Evolutionary conservation across 2,113 vertebrate species (phyloP).

Genomic region (Suncus etruscus): DNA sequence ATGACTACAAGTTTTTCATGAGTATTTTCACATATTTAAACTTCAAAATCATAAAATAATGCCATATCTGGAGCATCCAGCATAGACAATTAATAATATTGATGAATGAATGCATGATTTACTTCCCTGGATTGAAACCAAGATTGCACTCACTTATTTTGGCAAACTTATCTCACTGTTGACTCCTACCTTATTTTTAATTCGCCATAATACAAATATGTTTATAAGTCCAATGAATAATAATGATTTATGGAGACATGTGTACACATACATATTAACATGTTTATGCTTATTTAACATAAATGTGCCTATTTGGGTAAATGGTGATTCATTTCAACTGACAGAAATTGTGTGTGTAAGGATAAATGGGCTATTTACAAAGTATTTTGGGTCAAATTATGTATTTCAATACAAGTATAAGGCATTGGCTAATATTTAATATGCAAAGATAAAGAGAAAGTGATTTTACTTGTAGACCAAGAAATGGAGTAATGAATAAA

Average conservation of each 20-base stretch:
- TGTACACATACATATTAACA: neutral
- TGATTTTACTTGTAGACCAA: neutral
- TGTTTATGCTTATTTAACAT: neutral
- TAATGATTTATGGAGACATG: neutral
- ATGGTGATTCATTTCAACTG: constrained; percentile 13
- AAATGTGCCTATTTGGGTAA: constrained; percentile 19
- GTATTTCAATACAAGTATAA: neutral
- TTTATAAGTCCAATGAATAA: neutral
- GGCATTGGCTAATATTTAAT: neutral
- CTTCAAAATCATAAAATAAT: neutral
- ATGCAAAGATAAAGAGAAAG: neutral
- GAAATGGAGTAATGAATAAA: neutral
- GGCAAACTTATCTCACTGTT: constrained; percentile 21
- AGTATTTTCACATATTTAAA: constrained; percentile 43
- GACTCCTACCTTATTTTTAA: neutral
- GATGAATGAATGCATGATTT: neutral
- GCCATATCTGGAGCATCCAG: constrained; percentile 5
- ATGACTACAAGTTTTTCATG: constrained; percentile 33
- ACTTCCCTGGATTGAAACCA: neutral
- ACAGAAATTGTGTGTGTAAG: neutral
- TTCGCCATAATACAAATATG: neutral
- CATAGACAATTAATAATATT: neutral
- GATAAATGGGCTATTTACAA: neutral
- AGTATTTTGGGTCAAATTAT: neutral
- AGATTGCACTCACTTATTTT: neutral